phyloP scores from a whole-genome alignment of 2,888 invertebrate species.

The Drosophila paranaensis region DNA sequence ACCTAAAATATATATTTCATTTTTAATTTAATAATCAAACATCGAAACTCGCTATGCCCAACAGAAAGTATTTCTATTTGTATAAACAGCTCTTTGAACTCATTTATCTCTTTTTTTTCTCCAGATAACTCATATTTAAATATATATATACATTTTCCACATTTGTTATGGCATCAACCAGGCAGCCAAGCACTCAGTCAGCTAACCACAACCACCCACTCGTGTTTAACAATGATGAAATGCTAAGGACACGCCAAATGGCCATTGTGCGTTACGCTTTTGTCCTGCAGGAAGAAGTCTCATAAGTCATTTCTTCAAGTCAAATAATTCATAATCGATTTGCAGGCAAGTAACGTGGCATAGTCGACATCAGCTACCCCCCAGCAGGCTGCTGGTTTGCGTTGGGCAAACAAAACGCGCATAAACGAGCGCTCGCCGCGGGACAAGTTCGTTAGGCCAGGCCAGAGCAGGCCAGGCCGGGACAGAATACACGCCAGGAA shows the following conservation, averaged over 20 bases:
- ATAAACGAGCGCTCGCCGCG: slow-evolving; percentile 45
- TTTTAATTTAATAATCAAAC: neutral
- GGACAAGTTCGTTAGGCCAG: slow-evolving; percentile 64
- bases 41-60: no score
- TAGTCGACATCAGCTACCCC: neutral
- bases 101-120: slow-evolving; percentile 1
- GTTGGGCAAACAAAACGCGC: slow-evolving; percentile 45
- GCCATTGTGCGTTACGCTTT: slow-evolving; percentile 58
- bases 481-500: slow-evolving; percentile 10
- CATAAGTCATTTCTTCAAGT: slow-evolving; percentile 82
- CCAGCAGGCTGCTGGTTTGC: slow-evolving; percentile 23
- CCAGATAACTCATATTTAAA: neutral
- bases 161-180: slow-evolving; percentile 43
- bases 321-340: slow-evolving; percentile 83
- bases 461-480: slow-evolving; percentile 15
- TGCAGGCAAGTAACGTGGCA: slow-evolving; percentile 32
- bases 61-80: neutral
- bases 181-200: slow-evolving; percentile 1
- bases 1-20: no score
- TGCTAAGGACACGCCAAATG: slow-evolving; percentile 46
- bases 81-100: slow-evolving; percentile 10
- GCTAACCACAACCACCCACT: slow-evolving; percentile 4
- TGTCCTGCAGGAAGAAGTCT: slow-evolving; percentile 67
- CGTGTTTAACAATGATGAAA: slow-evolving; percentile 59
- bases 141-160: slow-evolving; percentile 7